phyloP scores from a whole-genome alignment of 1,140 invertebrate genomes.

The Saccostrea cuccullata region DNA sequence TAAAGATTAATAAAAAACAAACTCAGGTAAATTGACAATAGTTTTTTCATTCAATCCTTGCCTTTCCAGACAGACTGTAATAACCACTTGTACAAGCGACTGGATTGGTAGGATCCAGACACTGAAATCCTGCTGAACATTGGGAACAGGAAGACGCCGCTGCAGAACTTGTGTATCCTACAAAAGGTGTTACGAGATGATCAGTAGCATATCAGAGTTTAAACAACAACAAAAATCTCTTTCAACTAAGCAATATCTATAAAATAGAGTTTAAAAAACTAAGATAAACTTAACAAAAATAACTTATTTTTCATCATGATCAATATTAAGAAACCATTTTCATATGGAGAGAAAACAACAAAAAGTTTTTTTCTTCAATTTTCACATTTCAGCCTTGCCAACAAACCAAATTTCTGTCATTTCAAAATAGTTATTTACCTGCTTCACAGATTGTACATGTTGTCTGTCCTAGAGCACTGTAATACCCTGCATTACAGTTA shows the following conservation, averaged over 20 bases:
- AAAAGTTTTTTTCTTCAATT: no score
- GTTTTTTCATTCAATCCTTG: conserved; percentile 28
- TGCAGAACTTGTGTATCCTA: conserved; percentile 70
- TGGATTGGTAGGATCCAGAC: conserved; percentile 63
- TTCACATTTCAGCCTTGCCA: no score
- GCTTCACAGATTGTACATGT: conserved; percentile 62
- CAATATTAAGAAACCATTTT: no score
- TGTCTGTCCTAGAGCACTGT: conserved; percentile 62
- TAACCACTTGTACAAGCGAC: conserved; percentile 65
- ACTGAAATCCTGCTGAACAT: conserved; percentile 70
- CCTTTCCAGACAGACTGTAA: conserved; percentile 72
- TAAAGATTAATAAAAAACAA: not conserved
- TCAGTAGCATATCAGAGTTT: no score
- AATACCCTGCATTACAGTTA: conserved; percentile 66
- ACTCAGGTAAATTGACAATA: not conserved
- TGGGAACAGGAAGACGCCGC: conserved; percentile 63
- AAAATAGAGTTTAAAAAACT: no score
- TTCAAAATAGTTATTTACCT: conserved; percentile 61
- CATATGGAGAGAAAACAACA: no score
- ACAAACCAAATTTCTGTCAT: no score
- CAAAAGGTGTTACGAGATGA: not conserved
- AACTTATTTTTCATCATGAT: no score
- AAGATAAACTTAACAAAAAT: no score
- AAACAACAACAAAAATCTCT: no score
- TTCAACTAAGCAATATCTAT: no score